Evolutionary conservation across 2,113 vertebrate species (phyloP).

Genomic region (Cottus gobio): DNA sequence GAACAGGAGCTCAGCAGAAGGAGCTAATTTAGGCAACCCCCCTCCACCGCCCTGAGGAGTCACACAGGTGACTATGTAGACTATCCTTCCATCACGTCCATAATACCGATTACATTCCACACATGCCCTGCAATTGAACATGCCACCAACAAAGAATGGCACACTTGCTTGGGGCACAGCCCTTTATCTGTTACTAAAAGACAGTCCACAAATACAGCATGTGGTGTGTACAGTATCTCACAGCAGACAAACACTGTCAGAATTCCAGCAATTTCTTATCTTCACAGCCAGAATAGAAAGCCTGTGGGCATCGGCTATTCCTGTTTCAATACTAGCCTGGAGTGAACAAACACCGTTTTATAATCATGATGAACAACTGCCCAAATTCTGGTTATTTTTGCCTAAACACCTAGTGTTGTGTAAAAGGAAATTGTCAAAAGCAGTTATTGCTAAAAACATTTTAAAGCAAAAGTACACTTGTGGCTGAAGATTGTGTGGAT

Average conservation of each 20-base stretch:
- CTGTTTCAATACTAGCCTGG: conserved; percentile 42
- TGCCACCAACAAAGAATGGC: conserved; percentile 47
- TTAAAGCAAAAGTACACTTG: background rate
- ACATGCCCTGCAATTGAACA: conserved; percentile 34
- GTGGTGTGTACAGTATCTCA: conserved; percentile 57
- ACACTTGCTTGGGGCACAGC: conserved; percentile 21
- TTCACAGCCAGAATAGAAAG: conserved; percentile 53
- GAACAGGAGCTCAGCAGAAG: conserved; percentile 55
- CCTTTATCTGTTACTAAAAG: conserved; percentile 59
- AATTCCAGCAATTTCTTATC: conserved; percentile 75
- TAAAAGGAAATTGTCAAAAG: background rate
- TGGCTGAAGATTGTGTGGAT: background rate
- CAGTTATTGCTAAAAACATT: background rate
- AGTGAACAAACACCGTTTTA: conserved; percentile 17
- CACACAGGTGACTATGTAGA: conserved; percentile 38
- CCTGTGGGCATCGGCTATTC: conserved; percentile 45
- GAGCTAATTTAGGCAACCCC: conserved; percentile 61
- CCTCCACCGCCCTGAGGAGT: background rate
- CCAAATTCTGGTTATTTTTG: background rate
- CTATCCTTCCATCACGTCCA: conserved; percentile 26
- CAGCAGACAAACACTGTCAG: conserved; percentile 67
- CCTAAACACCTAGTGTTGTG: background rate
- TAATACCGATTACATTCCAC: conserved; percentile 10
- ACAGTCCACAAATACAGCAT: conserved; percentile 64
- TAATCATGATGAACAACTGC: background rate